Conservation (phyloP, 2,888 invertebrate species). For the Monoplex corrugatus region DNA sequence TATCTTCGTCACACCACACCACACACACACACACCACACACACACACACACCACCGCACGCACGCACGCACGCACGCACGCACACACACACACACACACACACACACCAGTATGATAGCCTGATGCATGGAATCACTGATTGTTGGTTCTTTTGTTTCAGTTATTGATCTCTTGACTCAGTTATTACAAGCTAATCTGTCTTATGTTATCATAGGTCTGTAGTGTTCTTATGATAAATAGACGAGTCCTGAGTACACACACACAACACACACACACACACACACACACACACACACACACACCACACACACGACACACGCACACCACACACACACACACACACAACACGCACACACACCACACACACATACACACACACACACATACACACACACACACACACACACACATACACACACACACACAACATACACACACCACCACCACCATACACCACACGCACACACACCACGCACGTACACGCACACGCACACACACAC, state of each 20-base stretch:
- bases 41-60: neutral
- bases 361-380: neutral
- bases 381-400: neutral
- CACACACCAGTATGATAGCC: neutral
- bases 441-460: neutral
- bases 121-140: neutral
- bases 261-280: neutral
- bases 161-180: no score
- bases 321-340: no score
- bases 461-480: neutral
- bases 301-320: no score
- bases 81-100: neutral
- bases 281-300: neutral
- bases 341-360: neutral
- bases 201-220: no score
- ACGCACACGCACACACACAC: neutral
- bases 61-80: neutral
- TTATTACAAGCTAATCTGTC: no score
- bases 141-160: no score
- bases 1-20: no score
- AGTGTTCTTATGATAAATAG: no score
- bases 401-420: neutral
- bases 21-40: neutral
- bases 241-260: neutral
- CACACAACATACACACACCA: neutral